A percentile compares a stretch with the other conserved stretches of the same genome.
These are phyloP conservation scores for Chalcosyrphus nemorum DNA, from an alignment of 2,888 invertebrate species.

Conservation along the genomic window DNA sequence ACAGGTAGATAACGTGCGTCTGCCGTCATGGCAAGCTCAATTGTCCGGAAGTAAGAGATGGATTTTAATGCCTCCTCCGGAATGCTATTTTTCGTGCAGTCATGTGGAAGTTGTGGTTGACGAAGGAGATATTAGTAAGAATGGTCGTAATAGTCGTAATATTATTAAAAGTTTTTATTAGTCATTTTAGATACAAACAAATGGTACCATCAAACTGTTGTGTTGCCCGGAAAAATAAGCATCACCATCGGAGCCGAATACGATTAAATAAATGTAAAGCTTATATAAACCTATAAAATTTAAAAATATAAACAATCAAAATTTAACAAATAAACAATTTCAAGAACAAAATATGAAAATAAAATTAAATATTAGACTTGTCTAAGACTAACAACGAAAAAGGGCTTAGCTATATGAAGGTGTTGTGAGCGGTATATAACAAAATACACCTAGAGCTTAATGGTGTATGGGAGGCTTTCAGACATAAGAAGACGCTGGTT, in stretches of 20 bases:
- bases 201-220: slow-evolving; percentile 97
- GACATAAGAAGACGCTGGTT: too few species aligned
- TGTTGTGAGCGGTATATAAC: too few species aligned
- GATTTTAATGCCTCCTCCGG: slow-evolving; percentile 95
- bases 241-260: slow-evolving; percentile 98
- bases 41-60: slow-evolving; percentile 93
- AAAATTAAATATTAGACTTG: too few species aligned
- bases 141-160: background rate
- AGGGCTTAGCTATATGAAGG: too few species aligned
- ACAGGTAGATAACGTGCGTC: slow-evolving; percentile 95
- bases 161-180: slow-evolving; percentile 81
- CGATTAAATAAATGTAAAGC: slow-evolving; percentile 84
- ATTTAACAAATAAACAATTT: too few species aligned
- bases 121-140: slow-evolving; percentile 94
- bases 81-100: slow-evolving; percentile 91
- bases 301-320: too few species aligned
- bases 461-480: too few species aligned
- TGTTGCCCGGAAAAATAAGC: slow-evolving; percentile 94
- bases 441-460: too few species aligned
- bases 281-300: background rate
- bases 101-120: slow-evolving; percentile 85
- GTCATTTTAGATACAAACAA: slow-evolving; percentile 97
- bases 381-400: too few species aligned
- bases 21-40: slow-evolving; percentile 99
- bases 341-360: too few species aligned